phyloP scores from a whole-genome alignment of 2,888 invertebrate genomes.

The Melieria picta region DNA sequence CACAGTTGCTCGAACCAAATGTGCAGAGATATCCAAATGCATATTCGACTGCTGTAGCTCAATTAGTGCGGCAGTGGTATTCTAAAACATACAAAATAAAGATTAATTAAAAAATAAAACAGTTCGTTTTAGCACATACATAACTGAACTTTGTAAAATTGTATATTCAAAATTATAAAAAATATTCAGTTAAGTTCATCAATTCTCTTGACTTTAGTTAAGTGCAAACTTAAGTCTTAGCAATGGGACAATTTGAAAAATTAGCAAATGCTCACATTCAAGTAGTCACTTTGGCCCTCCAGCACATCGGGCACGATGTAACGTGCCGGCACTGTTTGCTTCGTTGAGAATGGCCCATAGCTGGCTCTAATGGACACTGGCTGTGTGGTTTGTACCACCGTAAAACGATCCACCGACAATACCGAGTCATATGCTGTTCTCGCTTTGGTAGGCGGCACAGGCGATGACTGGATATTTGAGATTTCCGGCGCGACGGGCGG shows the following conservation, averaged over 20 bases:
- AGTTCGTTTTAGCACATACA: neutral
- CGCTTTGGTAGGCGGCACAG: constrained; percentile 47
- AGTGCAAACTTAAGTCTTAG: too few relatives aligned
- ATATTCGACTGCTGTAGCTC: constrained; percentile 76
- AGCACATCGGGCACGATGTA: constrained; percentile 88
- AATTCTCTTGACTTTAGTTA: too few relatives aligned
- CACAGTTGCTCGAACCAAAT: constrained; percentile 87
- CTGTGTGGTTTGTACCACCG: constrained; percentile 89
- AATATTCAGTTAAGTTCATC: too few relatives aligned
- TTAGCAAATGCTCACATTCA: constrained; percentile 55
- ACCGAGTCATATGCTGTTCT: constrained; percentile 71
- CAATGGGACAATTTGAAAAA: neutral
- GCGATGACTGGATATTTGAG: constrained; percentile 57
- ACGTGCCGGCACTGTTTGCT: constrained; percentile 89
- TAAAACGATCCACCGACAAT: constrained; percentile 87
- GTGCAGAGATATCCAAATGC: constrained; percentile 91
- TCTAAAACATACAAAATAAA: constrained; percentile 34
- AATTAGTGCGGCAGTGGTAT: constrained; percentile 68
- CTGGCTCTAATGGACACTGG: constrained; percentile 91
- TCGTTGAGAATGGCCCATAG: constrained; percentile 94
- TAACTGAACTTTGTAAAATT: neutral
- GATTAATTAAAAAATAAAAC: neutral
- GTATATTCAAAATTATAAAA: too few relatives aligned
- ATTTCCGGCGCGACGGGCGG: constrained; percentile 68
- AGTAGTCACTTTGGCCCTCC: constrained; percentile 69